Evolutionary conservation across 2,888 invertebrate species (phyloP), one percentile per base, ranked within the genome.

Genomic region (Norana najaformis): DNA sequence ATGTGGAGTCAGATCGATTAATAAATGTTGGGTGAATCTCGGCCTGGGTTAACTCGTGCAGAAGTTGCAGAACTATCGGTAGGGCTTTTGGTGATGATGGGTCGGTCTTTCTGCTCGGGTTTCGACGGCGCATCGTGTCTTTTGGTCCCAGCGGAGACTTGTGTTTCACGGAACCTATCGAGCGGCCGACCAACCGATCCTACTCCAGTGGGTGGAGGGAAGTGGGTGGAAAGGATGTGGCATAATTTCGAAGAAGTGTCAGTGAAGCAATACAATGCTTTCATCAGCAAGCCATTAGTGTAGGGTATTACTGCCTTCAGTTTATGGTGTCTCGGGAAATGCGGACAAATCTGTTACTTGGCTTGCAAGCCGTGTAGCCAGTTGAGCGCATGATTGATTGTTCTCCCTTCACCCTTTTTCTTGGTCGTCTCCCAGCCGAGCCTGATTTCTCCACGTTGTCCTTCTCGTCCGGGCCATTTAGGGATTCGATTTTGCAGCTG

Each of bases 321-420:
- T 69, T 69, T 69, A 69, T n/a, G 69, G 69, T 69, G n/a, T 69
- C 69, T 69, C n/a, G 69, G 69, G 69, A 69, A 69, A 69, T 69
- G 69, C 69, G 69, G 69, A n/a, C 30, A 69, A 69, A 69, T 69
- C 69, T 69, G 69, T 69, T 30, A 69, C 69, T 69, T 69, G 69
- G 69, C 69, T 69, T 69, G 69, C 69, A 69, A 69, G n/a, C 69
- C 69, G 69, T 69, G 69, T 69, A n/a, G 69, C 69, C 69, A n/a
- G n/a, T 69, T 69, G 30, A 69, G 69, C 69, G 11, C 1, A 8
- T 69, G 69, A 69, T 69, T 69, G 69, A 69, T 69, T 69, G 69
- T 69, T 69, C 16, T 69, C 69, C 6, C 69, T 69, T 69, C 16
- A n/a, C 69, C 6, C 69, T 69, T n/a, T 69, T 69, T 69, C 69